These are phyloP conservation scores for Encarsia formosa DNA, from an alignment of 2,888 invertebrate species.

Conservation along the genomic window DNA sequence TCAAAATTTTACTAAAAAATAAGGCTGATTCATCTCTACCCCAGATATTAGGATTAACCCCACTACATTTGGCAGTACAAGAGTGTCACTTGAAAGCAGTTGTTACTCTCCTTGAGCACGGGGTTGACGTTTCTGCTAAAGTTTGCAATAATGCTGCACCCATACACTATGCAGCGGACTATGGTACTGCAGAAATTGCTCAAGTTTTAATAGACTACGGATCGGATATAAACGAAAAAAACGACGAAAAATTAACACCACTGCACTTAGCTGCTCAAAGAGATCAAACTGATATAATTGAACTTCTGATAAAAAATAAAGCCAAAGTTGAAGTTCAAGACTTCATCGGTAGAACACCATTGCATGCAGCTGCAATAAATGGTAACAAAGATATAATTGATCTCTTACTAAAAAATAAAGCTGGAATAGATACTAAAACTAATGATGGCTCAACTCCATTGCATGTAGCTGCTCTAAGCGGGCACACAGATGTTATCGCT, in stretches of 20 bases:
- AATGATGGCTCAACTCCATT: constrained; percentile 5
- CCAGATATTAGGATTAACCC: too few relatives aligned
- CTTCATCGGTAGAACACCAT: background rate
- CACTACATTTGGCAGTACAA: constrained; percentile 11
- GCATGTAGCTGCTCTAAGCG: constrained; percentile 14
- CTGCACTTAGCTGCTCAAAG: background rate
- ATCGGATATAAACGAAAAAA: constrained; percentile 22
- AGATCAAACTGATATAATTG: background rate
- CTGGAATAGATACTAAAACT: background rate
- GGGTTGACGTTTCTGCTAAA: constrained; percentile 12
- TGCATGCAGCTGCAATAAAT: constrained; percentile 1
- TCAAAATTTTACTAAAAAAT: constrained; percentile 21
- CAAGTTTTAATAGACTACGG: constrained; percentile 4
- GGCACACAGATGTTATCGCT: background rate
- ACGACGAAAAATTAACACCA: constrained; percentile 18
- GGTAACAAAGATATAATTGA: background rate
- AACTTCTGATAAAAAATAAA: background rate
- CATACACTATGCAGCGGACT: constrained; percentile 3
- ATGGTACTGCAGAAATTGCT: constrained; percentile 6
- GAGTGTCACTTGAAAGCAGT: constrained; percentile 3
- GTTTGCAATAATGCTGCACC: background rate
- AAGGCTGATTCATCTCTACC: too few relatives aligned
- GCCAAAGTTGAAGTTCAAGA: background rate
- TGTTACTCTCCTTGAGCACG: constrained; percentile 8
- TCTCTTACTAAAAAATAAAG: background rate